These are phyloP conservation scores for Timandra comae DNA, from an alignment of 2,888 invertebrate species.

Conservation along the genomic window DNA sequence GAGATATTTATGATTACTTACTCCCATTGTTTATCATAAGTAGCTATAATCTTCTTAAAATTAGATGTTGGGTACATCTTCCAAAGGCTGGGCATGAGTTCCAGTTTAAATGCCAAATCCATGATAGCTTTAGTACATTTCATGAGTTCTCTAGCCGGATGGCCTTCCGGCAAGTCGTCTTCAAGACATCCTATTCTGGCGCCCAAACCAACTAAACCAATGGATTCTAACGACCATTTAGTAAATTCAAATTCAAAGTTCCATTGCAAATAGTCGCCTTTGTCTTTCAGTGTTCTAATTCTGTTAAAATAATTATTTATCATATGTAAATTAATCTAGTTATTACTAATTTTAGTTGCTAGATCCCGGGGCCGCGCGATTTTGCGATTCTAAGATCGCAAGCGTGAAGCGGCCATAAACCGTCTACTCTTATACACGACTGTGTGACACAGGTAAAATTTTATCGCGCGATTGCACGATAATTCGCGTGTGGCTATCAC, in stretches of 20 bases:
- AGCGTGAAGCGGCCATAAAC: no score
- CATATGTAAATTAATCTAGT: no score
- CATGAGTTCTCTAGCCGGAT: constrained; percentile 47
- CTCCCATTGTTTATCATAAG: constrained; percentile 58
- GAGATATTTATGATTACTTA: no score
- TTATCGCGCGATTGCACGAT: no score
- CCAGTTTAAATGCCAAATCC: constrained; percentile 40
- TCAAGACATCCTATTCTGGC: constrained; percentile 49
- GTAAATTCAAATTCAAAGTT: constrained; percentile 74
- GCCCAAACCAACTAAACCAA: constrained; percentile 53
- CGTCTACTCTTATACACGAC: no score
- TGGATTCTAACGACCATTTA: constrained; percentile 80
- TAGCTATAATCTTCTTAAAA: constrained; percentile 47
- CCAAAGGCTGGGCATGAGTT: constrained; percentile 49
- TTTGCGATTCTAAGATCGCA: no score
- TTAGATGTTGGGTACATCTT: constrained; percentile 41
- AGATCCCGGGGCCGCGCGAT: no score
- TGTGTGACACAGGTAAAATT: no score
- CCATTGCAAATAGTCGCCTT: constrained; percentile 37
- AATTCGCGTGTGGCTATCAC: no score
- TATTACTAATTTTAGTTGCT: no score
- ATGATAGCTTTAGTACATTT: constrained; percentile 44
- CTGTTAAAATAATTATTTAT: no score
- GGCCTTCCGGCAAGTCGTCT: constrained; percentile 40
- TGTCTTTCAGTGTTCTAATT: constrained; percentile 39